phyloP scores from a whole-genome alignment of 2,888 invertebrate genomes.

The Chloroclystis v-ata region DNA sequence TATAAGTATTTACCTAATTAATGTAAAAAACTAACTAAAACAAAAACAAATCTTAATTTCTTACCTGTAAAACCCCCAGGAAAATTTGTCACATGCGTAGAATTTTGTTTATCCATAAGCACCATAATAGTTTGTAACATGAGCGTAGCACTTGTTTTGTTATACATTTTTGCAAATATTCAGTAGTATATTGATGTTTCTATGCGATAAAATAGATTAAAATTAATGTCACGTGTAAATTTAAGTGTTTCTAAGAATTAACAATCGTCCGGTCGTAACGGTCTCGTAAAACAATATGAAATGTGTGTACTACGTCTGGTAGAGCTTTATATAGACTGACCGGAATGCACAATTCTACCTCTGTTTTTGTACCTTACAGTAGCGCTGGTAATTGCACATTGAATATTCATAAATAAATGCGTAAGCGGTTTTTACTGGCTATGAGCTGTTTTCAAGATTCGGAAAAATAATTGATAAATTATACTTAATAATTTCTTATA shows the following conservation, averaged over 20 bases:
- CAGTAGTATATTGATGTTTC: no score
- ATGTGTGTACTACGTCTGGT: conserved; percentile 34
- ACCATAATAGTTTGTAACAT: conserved; percentile 75
- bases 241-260: conserved; percentile 9
- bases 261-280: conserved; percentile 32
- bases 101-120: conserved; percentile 70
- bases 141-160: conserved; percentile 68
- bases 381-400: no score
- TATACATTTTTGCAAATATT: conserved; percentile 51
- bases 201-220: no score
- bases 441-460: no score
- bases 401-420: no score
- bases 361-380: conserved; percentile 12
- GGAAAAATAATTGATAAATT: no score
- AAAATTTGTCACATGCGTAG: conserved; percentile 59
- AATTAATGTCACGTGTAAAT: not conserved
- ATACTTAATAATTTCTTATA: no score
- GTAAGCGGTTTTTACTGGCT: no score
- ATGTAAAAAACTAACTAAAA: no score
- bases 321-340: conserved; percentile 58
- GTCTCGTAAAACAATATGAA: conserved; percentile 50
- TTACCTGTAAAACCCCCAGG: conserved; percentile 58
- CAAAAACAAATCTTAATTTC: conserved; percentile 36
- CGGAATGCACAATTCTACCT: conserved; percentile 50
- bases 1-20: no score